These are phyloP conservation scores for Linurgus olivaceus DNA, from an alignment of 2,797 vertebrate genomes.

Conservation along the genomic window DNA sequence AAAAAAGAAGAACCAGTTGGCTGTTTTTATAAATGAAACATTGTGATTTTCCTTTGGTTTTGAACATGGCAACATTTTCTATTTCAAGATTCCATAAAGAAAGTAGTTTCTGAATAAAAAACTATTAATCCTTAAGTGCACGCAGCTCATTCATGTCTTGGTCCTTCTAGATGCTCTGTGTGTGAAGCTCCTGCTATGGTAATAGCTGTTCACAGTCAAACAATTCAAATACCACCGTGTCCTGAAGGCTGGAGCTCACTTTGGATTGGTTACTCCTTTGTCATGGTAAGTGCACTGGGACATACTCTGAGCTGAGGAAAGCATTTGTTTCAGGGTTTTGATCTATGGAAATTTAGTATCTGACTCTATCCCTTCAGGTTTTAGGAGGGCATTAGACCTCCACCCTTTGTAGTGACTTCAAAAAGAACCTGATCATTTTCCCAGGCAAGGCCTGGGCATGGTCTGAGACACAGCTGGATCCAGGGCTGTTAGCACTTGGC, in stretches of 20 bases:
- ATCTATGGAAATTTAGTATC: neutral
- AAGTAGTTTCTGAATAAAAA: neutral
- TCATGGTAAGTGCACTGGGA: slow-evolving; percentile 86
- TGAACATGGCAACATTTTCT: neutral
- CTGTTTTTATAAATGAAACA: neutral
- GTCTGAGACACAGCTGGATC: neutral
- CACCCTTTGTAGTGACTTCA: neutral
- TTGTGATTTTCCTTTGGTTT: neutral
- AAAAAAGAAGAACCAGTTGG: neutral
- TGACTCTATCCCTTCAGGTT: neutral
- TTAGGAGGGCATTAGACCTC: neutral
- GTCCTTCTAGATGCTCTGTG: slow-evolving; percentile 84
- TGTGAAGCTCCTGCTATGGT: slow-evolving; percentile 98
- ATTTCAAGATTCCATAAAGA: neutral
- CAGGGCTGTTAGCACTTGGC: neutral
- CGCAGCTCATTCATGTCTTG: neutral
- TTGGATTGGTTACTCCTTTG: slow-evolving; percentile 98
- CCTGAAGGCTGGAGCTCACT: slow-evolving; percentile 86
- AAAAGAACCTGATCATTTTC: neutral
- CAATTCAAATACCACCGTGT: slow-evolving; percentile 90
- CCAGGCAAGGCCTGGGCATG: neutral
- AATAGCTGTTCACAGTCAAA: slow-evolving; percentile 96
- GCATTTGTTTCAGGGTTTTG: neutral
- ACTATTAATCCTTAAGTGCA: neutral
- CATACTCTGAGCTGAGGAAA: neutral